Percentiles rank a stretch among this genome's conserved stretches.
Conservation (phyloP, 1,140 invertebrate species). For the Aphis gossypii region DNA sequence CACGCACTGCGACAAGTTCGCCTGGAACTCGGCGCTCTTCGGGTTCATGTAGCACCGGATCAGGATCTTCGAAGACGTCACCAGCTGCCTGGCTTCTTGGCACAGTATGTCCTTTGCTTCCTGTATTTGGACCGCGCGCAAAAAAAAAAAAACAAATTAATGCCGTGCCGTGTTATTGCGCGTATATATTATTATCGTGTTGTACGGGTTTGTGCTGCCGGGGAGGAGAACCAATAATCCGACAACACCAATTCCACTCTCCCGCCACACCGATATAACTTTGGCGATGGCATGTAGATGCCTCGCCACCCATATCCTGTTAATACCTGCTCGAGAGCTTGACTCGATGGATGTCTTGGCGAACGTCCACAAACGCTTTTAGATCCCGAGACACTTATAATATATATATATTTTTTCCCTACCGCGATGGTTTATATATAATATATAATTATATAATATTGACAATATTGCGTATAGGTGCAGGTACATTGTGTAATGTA, state of each 20-base stretch:
- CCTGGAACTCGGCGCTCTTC: slow-evolving; percentile 68
- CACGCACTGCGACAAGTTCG: slow-evolving; percentile 75
- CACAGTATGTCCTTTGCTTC: slow-evolving; percentile 79
- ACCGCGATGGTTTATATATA: background rate
- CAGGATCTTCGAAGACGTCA: slow-evolving; percentile 82
- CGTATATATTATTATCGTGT: background rate
- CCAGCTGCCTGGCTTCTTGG: slow-evolving; percentile 78
- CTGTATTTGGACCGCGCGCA: slow-evolving; percentile 63
- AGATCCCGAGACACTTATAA: background rate
- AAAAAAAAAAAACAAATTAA: background rate
- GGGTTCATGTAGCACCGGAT: slow-evolving; percentile 69
- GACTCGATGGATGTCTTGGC: background rate
- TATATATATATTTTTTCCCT: background rate
- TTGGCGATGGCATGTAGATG: background rate
- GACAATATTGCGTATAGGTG: too few species aligned
- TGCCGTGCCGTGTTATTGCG: background rate
- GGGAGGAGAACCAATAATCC: background rate
- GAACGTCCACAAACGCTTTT: slow-evolving; percentile 13
- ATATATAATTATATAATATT: background rate
- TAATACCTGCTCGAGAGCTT: background rate
- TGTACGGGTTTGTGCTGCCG: background rate
- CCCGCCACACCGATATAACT: background rate
- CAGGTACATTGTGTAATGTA: too few species aligned
- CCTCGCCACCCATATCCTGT: background rate
- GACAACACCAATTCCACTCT: background rate